Conservation (phyloP, 1,140 invertebrate species). For the Cardiocondyla obscurior region DNA sequence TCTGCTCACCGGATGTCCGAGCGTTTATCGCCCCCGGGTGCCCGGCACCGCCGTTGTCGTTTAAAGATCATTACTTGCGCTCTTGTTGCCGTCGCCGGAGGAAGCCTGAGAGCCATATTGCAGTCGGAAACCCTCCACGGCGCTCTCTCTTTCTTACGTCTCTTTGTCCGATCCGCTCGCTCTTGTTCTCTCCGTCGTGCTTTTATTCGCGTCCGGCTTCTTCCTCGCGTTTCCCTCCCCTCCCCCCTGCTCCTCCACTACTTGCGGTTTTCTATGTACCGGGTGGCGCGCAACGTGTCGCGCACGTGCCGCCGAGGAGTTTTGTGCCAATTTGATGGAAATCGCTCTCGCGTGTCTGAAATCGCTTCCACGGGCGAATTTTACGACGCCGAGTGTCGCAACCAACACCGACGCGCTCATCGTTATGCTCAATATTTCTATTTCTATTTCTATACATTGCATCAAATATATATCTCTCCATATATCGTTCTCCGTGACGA, state of each 20-base stretch:
- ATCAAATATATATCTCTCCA: neutral
- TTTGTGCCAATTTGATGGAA: conserved; percentile 40
- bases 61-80: conserved; percentile 52
- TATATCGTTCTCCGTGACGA: neutral
- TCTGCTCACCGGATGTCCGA: conserved; percentile 32
- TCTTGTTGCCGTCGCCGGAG: conserved; percentile 37
- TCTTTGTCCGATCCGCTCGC: conserved; percentile 5
- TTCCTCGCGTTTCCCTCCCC: neutral
- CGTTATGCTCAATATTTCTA: conserved; percentile 16
- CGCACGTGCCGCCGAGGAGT: conserved; percentile 10
- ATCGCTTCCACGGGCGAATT: conserved; percentile 15
- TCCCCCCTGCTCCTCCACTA: neutral
- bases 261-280: conserved; percentile 34
- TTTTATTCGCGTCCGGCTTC: conserved; percentile 41
- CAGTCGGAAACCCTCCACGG: conserved; percentile 25
- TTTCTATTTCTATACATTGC: neutral
- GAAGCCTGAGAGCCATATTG: conserved; percentile 49
- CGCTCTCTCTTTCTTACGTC: neutral
- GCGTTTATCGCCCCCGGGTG: conserved; percentile 23
- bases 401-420: neutral
- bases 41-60: conserved; percentile 3
- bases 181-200: neutral
- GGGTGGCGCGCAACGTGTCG: conserved; percentile 29
- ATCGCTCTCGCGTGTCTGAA: conserved; percentile 26
- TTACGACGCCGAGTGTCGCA: neutral